phyloP scores from a whole-genome alignment of 1,140 invertebrate genomes.

The Drosophila nigromelanica region DNA sequence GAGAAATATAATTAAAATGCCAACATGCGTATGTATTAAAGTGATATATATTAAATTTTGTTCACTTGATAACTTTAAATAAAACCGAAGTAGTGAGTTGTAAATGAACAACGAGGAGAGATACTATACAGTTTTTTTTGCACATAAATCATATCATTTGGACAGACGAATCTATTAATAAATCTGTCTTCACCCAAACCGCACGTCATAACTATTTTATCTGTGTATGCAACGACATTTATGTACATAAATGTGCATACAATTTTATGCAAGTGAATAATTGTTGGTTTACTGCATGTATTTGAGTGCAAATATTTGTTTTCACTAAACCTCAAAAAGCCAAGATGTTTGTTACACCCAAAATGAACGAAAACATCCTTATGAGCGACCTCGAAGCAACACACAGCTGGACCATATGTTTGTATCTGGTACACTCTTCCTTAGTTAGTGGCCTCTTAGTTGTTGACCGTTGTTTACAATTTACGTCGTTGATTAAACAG shows the following conservation, averaged over 20 bases:
- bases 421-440: constrained; percentile 25
- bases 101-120: neutral
- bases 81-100: neutral
- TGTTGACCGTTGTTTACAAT: constrained; percentile 75
- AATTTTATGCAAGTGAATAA: constrained; percentile 23
- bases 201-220: neutral
- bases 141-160: no score
- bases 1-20: neutral
- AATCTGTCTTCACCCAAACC: neutral
- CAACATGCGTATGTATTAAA: neutral
- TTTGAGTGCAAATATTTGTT: constrained; percentile 70
- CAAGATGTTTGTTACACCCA: constrained; percentile 69
- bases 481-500: constrained; percentile 74
- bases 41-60: neutral
- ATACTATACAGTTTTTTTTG: no score
- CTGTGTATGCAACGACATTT: neutral
- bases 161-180: no score
- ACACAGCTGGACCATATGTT: neutral
- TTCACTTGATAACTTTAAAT: neutral
- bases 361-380: constrained; percentile 46
- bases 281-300: constrained; percentile 57
- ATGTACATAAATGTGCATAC: constrained; percentile 3
- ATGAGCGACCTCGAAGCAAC: constrained; percentile 9
- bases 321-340: constrained; percentile 66
- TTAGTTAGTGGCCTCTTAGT: constrained; percentile 26